phyloP scores from a whole-genome alignment of 92 coral and sea anemone genomes.

The Porites cylindrica region DNA sequence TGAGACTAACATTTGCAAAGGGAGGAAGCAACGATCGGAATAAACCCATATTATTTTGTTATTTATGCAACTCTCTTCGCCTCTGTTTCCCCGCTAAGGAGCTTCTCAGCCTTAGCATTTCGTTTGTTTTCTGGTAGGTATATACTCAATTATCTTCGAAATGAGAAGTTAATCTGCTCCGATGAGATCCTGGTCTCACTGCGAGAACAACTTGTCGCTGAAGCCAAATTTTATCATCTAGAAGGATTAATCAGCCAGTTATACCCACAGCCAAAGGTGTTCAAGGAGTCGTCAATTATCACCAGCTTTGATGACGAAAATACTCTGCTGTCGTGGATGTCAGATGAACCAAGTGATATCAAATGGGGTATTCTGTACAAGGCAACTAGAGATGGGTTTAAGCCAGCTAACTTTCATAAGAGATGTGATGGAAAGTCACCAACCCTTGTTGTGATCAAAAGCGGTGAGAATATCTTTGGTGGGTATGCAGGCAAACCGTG shows the following conservation, averaged over 20 bases:
- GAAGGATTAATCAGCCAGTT: too few species aligned
- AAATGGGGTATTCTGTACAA: slow-evolving; percentile 38
- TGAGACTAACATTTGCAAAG: too few species aligned
- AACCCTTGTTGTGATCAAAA: slow-evolving; percentile 47
- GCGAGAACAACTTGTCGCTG: background rate
- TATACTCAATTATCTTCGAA: background rate
- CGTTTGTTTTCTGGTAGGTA: background rate
- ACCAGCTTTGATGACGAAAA: slow-evolving; percentile 31
- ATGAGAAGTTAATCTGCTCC: background rate
- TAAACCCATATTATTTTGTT: too few species aligned
- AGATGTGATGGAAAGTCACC: slow-evolving; percentile 64
- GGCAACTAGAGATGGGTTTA: background rate
- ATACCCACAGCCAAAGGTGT: background rate
- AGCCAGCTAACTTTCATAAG: slow-evolving; percentile 47
- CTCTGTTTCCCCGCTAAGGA: too few species aligned
- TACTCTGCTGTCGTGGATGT: slow-evolving; percentile 52
- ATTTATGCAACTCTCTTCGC: too few species aligned
- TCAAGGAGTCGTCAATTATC: background rate
- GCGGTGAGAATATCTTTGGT: slow-evolving; percentile 51
- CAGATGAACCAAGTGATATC: background rate
- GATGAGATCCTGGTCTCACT: background rate
- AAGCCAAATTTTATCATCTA: background rate
- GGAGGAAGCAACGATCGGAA: too few species aligned
- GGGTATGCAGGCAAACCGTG: background rate
- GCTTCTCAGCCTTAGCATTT: too few species aligned